Conservation (phyloP, 2,888 invertebrate species). For the Plutella xylostella region DNA sequence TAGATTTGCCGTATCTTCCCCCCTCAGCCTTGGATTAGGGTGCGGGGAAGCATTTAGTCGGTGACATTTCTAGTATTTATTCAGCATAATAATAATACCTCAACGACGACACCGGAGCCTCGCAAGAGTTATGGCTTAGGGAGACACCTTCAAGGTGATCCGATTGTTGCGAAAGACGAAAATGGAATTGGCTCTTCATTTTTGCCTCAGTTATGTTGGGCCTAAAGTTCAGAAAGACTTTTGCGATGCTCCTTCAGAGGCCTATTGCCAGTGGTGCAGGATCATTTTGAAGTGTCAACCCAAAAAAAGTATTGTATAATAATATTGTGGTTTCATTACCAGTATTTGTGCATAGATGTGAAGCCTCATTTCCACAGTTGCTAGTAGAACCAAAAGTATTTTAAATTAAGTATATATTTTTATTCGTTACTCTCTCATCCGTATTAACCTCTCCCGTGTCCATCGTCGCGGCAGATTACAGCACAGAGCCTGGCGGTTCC, state of each 20-base stretch:
- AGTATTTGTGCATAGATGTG: no score
- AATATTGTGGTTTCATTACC: no score
- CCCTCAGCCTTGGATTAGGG: conserved; percentile 36
- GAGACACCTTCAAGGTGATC: conserved; percentile 60
- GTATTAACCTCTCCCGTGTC: conserved; percentile 32
- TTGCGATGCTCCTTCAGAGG: no score
- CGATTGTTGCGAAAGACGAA: conserved; percentile 19
- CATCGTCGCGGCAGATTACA: conserved; percentile 61
- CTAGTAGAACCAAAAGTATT: no score
- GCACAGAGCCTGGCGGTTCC: conserved; percentile 4
- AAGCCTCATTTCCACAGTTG: no score
- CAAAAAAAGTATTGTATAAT: no score
- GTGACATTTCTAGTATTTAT: conserved; percentile 75
- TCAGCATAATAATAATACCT: conserved; percentile 75
- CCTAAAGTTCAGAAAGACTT: no score
- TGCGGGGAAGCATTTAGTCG: conserved; percentile 69
- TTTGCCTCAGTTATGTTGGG: no score
- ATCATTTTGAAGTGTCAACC: no score
- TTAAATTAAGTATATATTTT: no score
- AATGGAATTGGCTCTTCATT: conserved; percentile 27
- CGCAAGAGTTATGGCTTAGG: conserved; percentile 58
- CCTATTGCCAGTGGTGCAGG: no score
- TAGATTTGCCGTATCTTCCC: conserved; percentile 30
- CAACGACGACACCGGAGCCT: conserved; percentile 52
- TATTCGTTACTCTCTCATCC: no score